Evolutionary conservation across 2,888 invertebrate genomes (phyloP).

Genomic region (Spodoptera exigua): DNA sequence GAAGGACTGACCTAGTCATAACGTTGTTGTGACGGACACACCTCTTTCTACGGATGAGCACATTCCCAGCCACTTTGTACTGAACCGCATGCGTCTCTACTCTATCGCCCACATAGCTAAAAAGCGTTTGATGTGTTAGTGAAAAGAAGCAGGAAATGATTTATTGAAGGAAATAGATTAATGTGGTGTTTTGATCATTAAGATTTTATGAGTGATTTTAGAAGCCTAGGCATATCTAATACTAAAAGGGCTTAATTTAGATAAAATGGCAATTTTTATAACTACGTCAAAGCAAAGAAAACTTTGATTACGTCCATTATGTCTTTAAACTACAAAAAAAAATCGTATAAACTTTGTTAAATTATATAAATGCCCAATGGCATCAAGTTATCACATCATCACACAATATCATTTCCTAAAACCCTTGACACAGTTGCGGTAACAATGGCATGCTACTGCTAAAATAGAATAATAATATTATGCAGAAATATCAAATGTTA

Average conservation of each 20-base stretch:
- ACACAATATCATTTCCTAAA: constrained; percentile 23
- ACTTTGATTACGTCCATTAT: too few species aligned
- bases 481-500: too few species aligned
- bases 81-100: constrained; percentile 86
- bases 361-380: constrained; percentile 1
- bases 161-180: constrained; percentile 2
- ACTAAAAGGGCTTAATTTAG: not conserved
- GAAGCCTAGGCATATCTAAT: not conserved
- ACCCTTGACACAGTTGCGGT: constrained; percentile 40
- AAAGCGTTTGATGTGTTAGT: constrained; percentile 68
- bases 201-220: too few species aligned
- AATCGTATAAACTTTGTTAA: too few species aligned
- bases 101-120: constrained; percentile 85
- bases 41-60: constrained; percentile 79
- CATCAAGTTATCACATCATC: constrained; percentile 25
- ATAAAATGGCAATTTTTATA: too few species aligned
- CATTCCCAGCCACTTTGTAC: constrained; percentile 82
- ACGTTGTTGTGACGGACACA: constrained; percentile 86
- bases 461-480: constrained; percentile 27
- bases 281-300: too few species aligned
- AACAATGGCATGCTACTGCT: constrained; percentile 20
- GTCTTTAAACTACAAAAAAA: too few species aligned
- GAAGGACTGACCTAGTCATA: constrained; percentile 83
- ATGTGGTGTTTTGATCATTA: constrained; percentile 1
- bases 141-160: constrained; percentile 29